Conservation (phyloP, 2,888 invertebrate genomes). For the Nematopogon swammerdamellus region DNA sequence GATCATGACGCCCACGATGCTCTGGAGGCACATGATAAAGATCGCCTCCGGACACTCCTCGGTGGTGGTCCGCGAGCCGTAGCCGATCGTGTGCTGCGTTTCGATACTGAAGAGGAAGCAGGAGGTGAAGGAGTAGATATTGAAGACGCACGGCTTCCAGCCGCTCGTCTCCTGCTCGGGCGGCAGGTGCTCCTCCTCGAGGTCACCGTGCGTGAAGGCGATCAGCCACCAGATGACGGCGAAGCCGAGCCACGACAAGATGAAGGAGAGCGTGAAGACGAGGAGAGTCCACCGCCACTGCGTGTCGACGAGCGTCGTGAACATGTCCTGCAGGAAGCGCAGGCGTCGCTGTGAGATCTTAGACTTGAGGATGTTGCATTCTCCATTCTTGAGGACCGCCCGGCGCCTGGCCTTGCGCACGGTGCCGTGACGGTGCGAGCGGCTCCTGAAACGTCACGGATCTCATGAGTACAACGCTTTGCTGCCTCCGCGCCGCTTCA, state of each 20-base stretch:
- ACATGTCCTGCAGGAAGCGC: constrained; percentile 77
- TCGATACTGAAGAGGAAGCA: constrained; percentile 91
- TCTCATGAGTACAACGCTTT: constrained; percentile 16
- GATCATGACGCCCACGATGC: constrained; percentile 81
- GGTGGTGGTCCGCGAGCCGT: constrained; percentile 80
- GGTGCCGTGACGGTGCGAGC: constrained; percentile 64
- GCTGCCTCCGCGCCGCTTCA: constrained; percentile 17
- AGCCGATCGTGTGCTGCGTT: constrained; percentile 90
- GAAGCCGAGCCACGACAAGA: constrained; percentile 82
- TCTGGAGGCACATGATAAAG: constrained; percentile 86
- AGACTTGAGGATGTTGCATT: constrained; percentile 93
- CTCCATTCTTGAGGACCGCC: constrained; percentile 93
- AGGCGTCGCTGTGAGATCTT: constrained; percentile 75
- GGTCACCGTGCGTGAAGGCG: constrained; percentile 81
- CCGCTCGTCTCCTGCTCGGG: constrained; percentile 44
- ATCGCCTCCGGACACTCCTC: constrained; percentile 89
- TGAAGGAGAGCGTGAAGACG: constrained; percentile 81
- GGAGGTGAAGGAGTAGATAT: constrained; percentile 78
- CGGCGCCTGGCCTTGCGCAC: constrained; percentile 72
- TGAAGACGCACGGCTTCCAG: constrained; percentile 79
- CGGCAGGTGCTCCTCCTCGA: constrained; percentile 59
- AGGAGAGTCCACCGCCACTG: constrained; percentile 92
- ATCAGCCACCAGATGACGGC: constrained; percentile 88
- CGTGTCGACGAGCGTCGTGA: constrained; percentile 86
- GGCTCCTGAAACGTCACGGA: constrained; percentile 57